A percentile compares a stretch with the other conserved stretches of the same genome.
Evolutionary conservation across 1,140 invertebrate genomes (phyloP).

Genomic region (Zaprionus camerounensis): DNA sequence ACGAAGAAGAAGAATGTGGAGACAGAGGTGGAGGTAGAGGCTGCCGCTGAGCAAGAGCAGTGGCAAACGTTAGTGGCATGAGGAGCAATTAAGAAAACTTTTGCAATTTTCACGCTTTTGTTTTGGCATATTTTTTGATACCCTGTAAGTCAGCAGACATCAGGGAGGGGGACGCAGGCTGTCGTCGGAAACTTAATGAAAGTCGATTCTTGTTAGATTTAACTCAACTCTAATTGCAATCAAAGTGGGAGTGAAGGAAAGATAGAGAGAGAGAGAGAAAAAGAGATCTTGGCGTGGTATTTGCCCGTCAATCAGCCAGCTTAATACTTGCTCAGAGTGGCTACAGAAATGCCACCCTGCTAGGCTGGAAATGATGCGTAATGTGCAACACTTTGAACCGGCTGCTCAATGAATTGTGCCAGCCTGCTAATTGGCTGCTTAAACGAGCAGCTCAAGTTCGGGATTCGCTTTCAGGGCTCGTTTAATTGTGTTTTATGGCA

Average conservation of each 20-base stretch:
- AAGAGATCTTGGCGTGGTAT: not conserved
- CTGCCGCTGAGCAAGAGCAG: not conserved
- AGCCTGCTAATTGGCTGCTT: constrained; percentile 62
- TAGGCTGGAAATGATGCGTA: constrained; percentile 67
- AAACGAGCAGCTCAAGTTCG: constrained; percentile 31
- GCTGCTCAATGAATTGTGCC: constrained; percentile 64
- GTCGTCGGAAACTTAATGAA: not conserved
- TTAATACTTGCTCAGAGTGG: not conserved
- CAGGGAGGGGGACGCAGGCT: not conserved
- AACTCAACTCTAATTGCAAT: not conserved
- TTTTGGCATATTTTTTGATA: constrained; percentile 54
- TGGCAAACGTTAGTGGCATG: constrained; percentile 12
- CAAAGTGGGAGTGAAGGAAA: not conserved
- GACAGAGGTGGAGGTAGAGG: not conserved
- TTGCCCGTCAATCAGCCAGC: not conserved
- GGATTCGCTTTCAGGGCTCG: constrained; percentile 23
- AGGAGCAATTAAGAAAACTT: constrained; percentile 79
- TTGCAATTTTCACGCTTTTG: constrained; percentile 80
- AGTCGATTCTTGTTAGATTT: not conserved
- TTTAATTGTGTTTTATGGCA: constrained; percentile 77
- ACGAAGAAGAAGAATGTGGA: not conserved
- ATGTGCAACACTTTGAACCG: constrained; percentile 79
- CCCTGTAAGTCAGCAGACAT: constrained; percentile 3
- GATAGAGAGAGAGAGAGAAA: not conserved
- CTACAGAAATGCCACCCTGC: not conserved